phyloP scores from a whole-genome alignment of 2,113 vertebrate species.

The Podiceps cristatus region DNA sequence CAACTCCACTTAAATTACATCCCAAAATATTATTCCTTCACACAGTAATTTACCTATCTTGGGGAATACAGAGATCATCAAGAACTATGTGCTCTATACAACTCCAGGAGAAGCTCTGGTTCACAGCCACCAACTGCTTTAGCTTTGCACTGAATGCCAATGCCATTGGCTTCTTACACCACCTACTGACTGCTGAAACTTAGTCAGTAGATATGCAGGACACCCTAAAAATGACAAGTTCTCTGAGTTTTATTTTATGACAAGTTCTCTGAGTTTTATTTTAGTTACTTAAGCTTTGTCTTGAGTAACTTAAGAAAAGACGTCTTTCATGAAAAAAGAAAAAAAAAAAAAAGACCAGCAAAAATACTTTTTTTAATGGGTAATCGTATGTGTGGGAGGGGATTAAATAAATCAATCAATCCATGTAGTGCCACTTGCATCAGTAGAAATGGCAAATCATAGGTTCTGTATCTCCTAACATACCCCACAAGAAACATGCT shows the following conservation, averaged over 20 bases:
- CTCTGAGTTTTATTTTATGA: not conserved
- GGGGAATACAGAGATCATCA: not conserved
- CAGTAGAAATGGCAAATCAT: not conserved
- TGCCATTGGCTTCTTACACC: not conserved
- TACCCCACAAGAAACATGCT: not conserved
- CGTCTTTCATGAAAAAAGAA: not conserved
- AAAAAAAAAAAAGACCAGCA: not conserved
- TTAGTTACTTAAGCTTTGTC: not conserved
- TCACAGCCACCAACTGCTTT: not conserved
- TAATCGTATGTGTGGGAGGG: rapidly evolving
- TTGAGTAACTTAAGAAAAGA: not conserved
- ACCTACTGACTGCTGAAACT: not conserved
- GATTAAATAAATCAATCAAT: not conserved
- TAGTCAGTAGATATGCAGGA: not conserved
- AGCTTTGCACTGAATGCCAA: not conserved
- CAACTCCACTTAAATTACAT: not conserved
- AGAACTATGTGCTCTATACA: not conserved
- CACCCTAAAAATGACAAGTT: not conserved
- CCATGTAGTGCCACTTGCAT: not conserved
- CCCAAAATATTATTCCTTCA: not conserved
- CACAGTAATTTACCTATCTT: not conserved
- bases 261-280: not conserved
- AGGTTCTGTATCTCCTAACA: not conserved
- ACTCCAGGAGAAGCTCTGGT: not conserved
- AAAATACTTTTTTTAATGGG: not conserved